Percentiles rank a stretch among this genome's conserved stretches.
These are phyloP conservation scores for Eupithecia abbreviata DNA, from an alignment of 2,888 invertebrate genomes.

Conservation along the genomic window DNA sequence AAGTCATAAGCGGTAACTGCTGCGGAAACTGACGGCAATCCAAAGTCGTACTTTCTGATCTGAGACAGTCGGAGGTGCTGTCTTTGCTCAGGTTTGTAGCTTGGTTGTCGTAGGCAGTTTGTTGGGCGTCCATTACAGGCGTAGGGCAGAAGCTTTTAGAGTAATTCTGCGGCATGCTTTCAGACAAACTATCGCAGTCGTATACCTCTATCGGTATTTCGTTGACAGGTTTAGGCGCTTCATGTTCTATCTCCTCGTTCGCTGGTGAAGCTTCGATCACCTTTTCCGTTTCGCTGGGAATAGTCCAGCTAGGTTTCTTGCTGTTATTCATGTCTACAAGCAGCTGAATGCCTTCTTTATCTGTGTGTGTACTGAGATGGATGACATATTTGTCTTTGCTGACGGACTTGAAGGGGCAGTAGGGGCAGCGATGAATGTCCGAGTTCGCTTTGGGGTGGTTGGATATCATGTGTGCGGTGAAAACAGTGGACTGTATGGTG, in stretches of 20 bases:
- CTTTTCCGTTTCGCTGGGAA: constrained; percentile 68
- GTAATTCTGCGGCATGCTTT: constrained; percentile 66
- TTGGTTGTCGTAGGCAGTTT: constrained; percentile 58
- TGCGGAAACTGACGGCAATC: constrained; percentile 66
- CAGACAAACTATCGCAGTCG: constrained; percentile 75
- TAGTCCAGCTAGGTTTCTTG: constrained; percentile 76
- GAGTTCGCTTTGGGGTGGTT: constrained; percentile 89
- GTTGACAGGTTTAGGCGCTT: constrained; percentile 60
- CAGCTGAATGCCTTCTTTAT: constrained; percentile 72
- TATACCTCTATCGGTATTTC: constrained; percentile 74
- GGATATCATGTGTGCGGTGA: constrained; percentile 89
- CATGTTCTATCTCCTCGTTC: constrained; percentile 57
- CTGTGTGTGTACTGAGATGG: constrained; percentile 81
- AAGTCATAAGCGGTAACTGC: constrained; percentile 63
- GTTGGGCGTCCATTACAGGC: constrained; percentile 53
- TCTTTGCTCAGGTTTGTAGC: constrained; percentile 73
- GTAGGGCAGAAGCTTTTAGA: constrained; percentile 65
- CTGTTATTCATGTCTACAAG: constrained; percentile 68
- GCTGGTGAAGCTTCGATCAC: constrained; percentile 45
- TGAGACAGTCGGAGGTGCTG: constrained; percentile 72
- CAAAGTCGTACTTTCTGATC: constrained; percentile 70
- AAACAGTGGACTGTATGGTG: constrained; percentile 91
- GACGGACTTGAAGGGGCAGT: constrained; percentile 86
- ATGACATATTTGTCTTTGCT: constrained; percentile 85
- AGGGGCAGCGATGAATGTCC: constrained; percentile 85